phyloP scores from a whole-genome alignment of 2,797 vertebrate species.

The Molothrus ater region DNA sequence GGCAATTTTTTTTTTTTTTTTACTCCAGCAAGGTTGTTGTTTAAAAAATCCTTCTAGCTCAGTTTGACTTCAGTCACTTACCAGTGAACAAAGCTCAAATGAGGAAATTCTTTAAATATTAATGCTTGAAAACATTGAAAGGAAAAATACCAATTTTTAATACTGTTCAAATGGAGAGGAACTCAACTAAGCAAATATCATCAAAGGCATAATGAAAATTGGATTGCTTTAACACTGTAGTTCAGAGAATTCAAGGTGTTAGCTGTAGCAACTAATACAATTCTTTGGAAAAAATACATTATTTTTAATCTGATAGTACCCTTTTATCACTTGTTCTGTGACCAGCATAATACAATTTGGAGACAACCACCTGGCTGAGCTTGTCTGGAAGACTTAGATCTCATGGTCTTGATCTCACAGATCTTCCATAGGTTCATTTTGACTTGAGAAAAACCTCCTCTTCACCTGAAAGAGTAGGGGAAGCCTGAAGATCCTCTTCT shows the following conservation, averaged over 20 bases:
- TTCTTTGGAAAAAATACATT: constrained; percentile 23
- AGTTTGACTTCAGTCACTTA: constrained; percentile 20
- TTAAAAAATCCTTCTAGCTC: neutral
- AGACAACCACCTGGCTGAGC: neutral
- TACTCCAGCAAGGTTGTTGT: neutral
- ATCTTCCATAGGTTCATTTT: neutral
- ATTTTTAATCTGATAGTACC: constrained; percentile 25
- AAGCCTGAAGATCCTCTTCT: neutral
- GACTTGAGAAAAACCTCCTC: neutral
- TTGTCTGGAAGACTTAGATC: neutral
- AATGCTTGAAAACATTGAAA: neutral
- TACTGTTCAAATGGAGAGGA: neutral
- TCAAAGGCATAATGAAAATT: constrained; percentile 43
- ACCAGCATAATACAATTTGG: neutral
- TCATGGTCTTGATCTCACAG: neutral
- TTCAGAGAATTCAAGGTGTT: constrained; percentile 31
- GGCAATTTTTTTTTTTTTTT: neutral
- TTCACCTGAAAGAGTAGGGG: neutral
- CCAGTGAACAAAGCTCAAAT: constrained; percentile 10
- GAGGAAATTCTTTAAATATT: constrained; percentile 30
- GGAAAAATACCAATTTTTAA: constrained; percentile 28
- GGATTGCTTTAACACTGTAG: constrained; percentile 7
- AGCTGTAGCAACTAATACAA: constrained; percentile 28
- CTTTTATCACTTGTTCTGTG: constrained; percentile 43
- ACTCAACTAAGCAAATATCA: constrained; percentile 6